A percentile compares a stretch with the other conserved stretches of the same genome.
Evolutionary conservation across 2,888 invertebrate species (phyloP).

Genomic region (Drosophila siamana): DNA sequence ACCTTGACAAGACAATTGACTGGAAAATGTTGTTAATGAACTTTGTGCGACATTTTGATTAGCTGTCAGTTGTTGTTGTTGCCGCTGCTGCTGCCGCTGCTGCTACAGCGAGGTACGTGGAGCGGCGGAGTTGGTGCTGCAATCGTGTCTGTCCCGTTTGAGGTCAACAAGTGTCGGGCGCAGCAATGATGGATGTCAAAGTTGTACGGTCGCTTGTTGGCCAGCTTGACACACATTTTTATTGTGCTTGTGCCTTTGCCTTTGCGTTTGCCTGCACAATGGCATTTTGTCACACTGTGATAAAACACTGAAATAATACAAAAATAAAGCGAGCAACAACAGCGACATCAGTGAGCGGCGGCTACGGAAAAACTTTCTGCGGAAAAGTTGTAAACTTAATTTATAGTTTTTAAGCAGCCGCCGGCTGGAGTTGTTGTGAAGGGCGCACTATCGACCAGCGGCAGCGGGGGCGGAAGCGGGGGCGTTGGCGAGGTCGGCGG

Average conservation of each 20-base stretch:
- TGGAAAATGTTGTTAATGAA: constrained; percentile 79
- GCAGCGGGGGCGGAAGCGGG: background rate
- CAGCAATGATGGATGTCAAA: constrained; percentile 76
- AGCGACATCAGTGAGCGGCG: constrained; percentile 9
- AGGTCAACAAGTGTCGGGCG: constrained; percentile 74
- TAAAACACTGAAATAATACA: constrained; percentile 69
- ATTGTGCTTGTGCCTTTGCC: constrained; percentile 29
- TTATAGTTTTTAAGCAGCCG: constrained; percentile 78
- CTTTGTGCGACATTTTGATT: constrained; percentile 79
- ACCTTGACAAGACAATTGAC: constrained; percentile 75
- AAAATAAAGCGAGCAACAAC: constrained; percentile 27
- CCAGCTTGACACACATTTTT: constrained; percentile 70
- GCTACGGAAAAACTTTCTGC: constrained; percentile 56
- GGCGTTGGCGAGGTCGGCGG: no score
- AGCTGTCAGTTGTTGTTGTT: constrained; percentile 60
- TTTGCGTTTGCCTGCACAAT: constrained; percentile 45
- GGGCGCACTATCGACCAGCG: no score
- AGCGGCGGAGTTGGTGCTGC: background rate
- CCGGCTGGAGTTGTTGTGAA: constrained; percentile 50
- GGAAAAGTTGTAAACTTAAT: constrained; percentile 79
- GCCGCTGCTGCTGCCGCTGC: background rate
- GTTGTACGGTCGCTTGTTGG: constrained; percentile 43
- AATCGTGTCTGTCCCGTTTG: constrained; percentile 29
- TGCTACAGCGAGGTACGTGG: constrained; percentile 22
- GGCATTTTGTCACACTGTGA: constrained; percentile 76